phyloP scores from a whole-genome alignment of 1,140 invertebrate genomes.

The Trichogramma pretiosum region DNA sequence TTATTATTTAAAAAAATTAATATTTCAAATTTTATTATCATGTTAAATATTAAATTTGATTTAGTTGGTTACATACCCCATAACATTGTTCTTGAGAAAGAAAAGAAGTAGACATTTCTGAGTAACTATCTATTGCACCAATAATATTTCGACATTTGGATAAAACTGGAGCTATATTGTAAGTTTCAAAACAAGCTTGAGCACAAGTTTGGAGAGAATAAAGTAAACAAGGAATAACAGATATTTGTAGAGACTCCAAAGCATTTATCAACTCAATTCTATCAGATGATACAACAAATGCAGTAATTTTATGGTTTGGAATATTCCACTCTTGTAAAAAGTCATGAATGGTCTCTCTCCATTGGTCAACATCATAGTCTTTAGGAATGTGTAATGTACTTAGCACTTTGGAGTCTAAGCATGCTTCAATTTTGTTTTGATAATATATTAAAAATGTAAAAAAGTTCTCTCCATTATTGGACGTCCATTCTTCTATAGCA shows the following conservation, averaged over 20 bases:
- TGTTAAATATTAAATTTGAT: not conserved
- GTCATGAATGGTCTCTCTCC: slow-evolving; percentile 36
- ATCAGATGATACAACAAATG: slow-evolving; percentile 39
- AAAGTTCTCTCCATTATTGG: slow-evolving; percentile 40
- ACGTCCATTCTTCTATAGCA: slow-evolving; percentile 46
- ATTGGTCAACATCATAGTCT: slow-evolving; percentile 39
- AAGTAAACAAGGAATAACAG: slow-evolving; percentile 44
- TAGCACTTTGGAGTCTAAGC: slow-evolving; percentile 37
- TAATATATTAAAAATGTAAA: slow-evolving; percentile 45
- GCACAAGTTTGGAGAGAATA: slow-evolving; percentile 45
- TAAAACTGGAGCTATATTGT: slow-evolving; percentile 36
- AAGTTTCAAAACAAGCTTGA: slow-evolving; percentile 41
- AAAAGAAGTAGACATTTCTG: slow-evolving; percentile 30
- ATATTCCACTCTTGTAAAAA: slow-evolving; percentile 43
- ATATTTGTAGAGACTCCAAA: slow-evolving; percentile 32
- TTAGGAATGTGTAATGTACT: slow-evolving; percentile 33
- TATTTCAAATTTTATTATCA: slow-evolving; percentile 4
- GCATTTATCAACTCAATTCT: slow-evolving; percentile 35
- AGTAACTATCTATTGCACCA: slow-evolving; percentile 37
- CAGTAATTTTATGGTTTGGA: slow-evolving; percentile 41
- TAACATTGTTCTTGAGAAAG: slow-evolving; percentile 42
- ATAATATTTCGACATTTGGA: slow-evolving; percentile 42
- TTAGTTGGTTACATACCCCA: slow-evolving; percentile 29
- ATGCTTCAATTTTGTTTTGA: slow-evolving; percentile 34
- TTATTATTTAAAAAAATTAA: slow-evolving; percentile 9